Evolutionary conservation across 2,888 invertebrate species (phyloP), one percentile per base, ranked within the genome.

Genomic region (Heliconius aoede): DNA sequence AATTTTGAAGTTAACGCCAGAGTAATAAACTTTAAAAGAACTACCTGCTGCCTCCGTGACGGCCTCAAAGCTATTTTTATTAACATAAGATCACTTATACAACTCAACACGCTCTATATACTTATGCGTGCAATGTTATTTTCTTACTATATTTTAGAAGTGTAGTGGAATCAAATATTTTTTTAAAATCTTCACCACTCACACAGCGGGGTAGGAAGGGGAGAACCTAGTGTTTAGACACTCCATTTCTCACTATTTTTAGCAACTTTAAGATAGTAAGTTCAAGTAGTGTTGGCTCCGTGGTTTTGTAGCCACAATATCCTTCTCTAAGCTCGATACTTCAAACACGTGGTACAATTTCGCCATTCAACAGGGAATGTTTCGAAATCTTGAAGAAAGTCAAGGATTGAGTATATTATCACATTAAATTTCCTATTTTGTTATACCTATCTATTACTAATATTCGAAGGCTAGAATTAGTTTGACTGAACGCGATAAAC

Each of bases 71-170:
- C 36, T 55, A 64, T 71, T 73, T 36, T 76, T 78, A 46, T 67
- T 73, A 73, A 76, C 58, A 72, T 69, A 76, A 64, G 58, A 76
- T 64, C 36, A 75, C 51, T 58, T 73, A 73, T 71, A 75, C 71
- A 75, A 75, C 51, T 28, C 32, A n/a, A 55, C 76, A 71, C 78
- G 78, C 69, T 78, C 78, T 78, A 78, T 30, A 78, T 76, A 69
- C 73, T 62, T 46, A 64, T 71, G 69, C 60, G 58, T 73, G 64
- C 69, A 65, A 73, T 51, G 67, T 67, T 18, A 60, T 40, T 76
- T 40, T 65, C 28, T 60, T n/a, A 13, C 26, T 68, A 28, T 28
- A 11, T n/a, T 9, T 51, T 21, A 21, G n/a, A 51, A 51, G 4
- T 11, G n/a, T 28, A 21, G 28, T 28, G 68, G 28, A 51, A 67